phyloP scores from a whole-genome alignment of 2,888 invertebrate genomes.

The Ligdia adustata region DNA sequence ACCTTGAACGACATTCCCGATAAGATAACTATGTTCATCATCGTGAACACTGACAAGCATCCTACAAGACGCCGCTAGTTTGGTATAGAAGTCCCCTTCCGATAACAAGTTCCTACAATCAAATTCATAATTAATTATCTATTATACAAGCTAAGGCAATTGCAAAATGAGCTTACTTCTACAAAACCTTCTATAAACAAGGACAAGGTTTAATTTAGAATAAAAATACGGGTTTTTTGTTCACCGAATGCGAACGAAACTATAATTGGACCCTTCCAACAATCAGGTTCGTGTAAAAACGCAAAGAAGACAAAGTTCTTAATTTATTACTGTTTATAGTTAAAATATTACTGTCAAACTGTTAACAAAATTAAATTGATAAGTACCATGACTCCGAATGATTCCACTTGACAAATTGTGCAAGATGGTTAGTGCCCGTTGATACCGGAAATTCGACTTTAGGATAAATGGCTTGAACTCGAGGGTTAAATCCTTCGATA shows the following conservation, averaged over 20 bases:
- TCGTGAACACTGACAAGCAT: slow-evolving; percentile 50
- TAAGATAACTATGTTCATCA: slow-evolving; percentile 52
- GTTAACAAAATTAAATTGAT: not conserved
- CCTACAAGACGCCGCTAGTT: slow-evolving; percentile 49
- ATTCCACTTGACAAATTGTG: slow-evolving; percentile 93
- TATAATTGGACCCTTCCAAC: no score
- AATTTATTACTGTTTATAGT: not conserved
- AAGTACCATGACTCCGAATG: slow-evolving; percentile 86
- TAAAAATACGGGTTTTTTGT: no score
- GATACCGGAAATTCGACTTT: slow-evolving; percentile 91
- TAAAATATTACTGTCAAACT: not conserved
- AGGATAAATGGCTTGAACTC: slow-evolving; percentile 89
- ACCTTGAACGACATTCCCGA: slow-evolving; percentile 56
- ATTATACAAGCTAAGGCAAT: no score
- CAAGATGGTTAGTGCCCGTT: slow-evolving; percentile 91
- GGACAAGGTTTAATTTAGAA: no score
- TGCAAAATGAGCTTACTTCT: no score
- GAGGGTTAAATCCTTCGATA: slow-evolving; percentile 88
- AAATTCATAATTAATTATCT: no score
- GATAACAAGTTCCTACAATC: not conserved
- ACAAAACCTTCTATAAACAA: no score
- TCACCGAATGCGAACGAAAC: no score
- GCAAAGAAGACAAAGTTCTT: no score
- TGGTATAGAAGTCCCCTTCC: no score
- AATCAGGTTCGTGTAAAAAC: no score